phyloP scores from a whole-genome alignment of 2,888 invertebrate genomes.

The Petrolisthes cinctipes region DNA sequence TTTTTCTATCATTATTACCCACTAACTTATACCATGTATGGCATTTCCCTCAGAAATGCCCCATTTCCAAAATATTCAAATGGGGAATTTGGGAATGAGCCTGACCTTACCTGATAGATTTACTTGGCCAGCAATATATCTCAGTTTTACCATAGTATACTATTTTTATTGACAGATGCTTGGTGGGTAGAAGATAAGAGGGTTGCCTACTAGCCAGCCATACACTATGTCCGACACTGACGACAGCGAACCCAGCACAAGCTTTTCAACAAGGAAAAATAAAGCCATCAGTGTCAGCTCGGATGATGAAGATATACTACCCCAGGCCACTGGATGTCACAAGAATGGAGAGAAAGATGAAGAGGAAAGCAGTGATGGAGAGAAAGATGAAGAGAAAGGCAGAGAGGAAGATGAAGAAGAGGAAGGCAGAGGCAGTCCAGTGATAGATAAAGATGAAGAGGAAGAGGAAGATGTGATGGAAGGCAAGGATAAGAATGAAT shows the following conservation, averaged over 20 bases:
- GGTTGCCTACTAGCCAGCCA: no score
- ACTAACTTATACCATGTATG: no score
- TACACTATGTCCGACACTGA: not conserved
- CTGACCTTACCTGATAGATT: no score
- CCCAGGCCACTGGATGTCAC: not conserved
- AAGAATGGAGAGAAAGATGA: not conserved
- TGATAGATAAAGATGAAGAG: not conserved
- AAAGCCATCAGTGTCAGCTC: not conserved
- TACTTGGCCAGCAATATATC: no score
- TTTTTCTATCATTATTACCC: no score
- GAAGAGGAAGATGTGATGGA: not conserved
- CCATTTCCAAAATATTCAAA: no score
- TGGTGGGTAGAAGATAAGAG: no score
- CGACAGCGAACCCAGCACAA: not conserved
- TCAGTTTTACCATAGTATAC: no score
- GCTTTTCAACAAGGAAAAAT: not conserved
- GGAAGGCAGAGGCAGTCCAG: not conserved
- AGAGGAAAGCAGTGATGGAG: not conserved
- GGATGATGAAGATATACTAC: not conserved
- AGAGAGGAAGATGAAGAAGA: not conserved
- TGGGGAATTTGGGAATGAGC: no score
- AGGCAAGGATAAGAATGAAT: not conserved
- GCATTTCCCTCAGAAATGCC: no score
- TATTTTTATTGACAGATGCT: no score
- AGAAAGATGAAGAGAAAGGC: not conserved